Evolutionary conservation across 2,888 invertebrate genomes (phyloP).

Genomic region (Ophraella communa): DNA sequence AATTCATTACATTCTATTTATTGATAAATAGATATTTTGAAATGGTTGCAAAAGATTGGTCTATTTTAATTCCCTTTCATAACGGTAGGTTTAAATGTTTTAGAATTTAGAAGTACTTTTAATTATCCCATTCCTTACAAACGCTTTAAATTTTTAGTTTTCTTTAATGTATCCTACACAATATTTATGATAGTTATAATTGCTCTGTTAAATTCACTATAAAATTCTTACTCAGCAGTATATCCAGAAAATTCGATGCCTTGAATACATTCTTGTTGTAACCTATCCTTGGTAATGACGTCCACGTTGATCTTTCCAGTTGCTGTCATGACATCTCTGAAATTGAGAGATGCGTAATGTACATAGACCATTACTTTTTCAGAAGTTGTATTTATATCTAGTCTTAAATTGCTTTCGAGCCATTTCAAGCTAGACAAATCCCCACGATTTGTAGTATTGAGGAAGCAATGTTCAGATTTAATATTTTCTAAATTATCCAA

Average conservation of each 20-base stretch:
- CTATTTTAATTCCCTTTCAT: too few relatives aligned
- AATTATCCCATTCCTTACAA: too few relatives aligned
- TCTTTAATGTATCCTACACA: too few relatives aligned
- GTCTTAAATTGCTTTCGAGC: slow-evolving; percentile 71
- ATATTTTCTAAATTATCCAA: slow-evolving; percentile 63
- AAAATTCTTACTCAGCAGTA: slow-evolving; percentile 27
- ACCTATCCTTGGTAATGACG: slow-evolving; percentile 72
- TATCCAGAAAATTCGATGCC: slow-evolving; percentile 74
- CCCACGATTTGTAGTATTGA: slow-evolving; percentile 79
- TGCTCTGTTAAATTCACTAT: too few relatives aligned
- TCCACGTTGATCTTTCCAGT: slow-evolving; percentile 89
- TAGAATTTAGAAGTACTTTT: too few relatives aligned
- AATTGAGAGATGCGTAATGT: slow-evolving; percentile 84
- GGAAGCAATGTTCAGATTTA: slow-evolving; percentile 72
- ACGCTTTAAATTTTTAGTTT: too few relatives aligned
- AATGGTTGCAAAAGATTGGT: too few relatives aligned
- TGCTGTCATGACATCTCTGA: slow-evolving; percentile 94
- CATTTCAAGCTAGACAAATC: slow-evolving; percentile 87
- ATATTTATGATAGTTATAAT: too few relatives aligned
- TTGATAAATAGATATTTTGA: too few relatives aligned
- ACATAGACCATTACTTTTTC: slow-evolving; percentile 39
- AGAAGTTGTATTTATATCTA: slow-evolving; percentile 31
- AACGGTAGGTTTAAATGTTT: too few relatives aligned
- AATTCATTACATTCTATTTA: too few relatives aligned
- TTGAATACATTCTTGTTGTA: slow-evolving; percentile 70